Evolutionary conservation across 2,888 invertebrate species (phyloP).

Genomic region (Tipula vernalis): DNA sequence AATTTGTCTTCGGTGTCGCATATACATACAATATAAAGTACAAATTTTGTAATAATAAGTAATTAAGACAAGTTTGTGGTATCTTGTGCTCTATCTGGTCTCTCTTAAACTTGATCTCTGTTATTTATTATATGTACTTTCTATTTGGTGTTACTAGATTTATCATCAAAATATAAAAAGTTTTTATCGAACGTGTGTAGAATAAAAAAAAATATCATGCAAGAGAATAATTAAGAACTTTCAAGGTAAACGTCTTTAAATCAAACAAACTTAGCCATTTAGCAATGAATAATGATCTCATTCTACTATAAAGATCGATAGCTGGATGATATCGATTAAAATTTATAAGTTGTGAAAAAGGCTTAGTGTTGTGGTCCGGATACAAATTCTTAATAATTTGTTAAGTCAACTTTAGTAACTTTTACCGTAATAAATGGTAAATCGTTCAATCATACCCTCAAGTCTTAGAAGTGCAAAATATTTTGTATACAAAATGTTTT

Average conservation of each 20-base stretch:
- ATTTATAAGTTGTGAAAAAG: neutral
- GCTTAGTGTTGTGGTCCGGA: too few species aligned
- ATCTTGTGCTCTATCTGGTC: neutral
- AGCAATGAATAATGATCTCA: neutral
- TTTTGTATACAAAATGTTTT: too few species aligned
- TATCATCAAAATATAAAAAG: neutral
- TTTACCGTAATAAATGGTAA: too few species aligned
- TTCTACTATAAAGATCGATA: neutral
- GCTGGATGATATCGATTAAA: neutral
- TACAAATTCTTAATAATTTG: too few species aligned
- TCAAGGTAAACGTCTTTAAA: neutral
- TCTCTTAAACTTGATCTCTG: neutral
- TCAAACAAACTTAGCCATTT: neutral
- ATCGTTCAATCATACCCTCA: too few species aligned
- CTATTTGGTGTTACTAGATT: neutral
- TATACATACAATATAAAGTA: neutral
- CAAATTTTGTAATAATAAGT: neutral
- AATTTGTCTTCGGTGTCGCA: neutral
- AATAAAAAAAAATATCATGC: neutral
- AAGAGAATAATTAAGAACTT: neutral
- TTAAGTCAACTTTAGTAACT: too few species aligned
- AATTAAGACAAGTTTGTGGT: neutral
- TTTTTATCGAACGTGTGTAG: neutral
- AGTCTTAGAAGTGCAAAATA: too few species aligned
- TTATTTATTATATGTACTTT: neutral